Evolutionary conservation across 1,140 invertebrate species (phyloP), one percentile per base, ranked within the genome.

Genomic region (Nymphalis io): DNA sequence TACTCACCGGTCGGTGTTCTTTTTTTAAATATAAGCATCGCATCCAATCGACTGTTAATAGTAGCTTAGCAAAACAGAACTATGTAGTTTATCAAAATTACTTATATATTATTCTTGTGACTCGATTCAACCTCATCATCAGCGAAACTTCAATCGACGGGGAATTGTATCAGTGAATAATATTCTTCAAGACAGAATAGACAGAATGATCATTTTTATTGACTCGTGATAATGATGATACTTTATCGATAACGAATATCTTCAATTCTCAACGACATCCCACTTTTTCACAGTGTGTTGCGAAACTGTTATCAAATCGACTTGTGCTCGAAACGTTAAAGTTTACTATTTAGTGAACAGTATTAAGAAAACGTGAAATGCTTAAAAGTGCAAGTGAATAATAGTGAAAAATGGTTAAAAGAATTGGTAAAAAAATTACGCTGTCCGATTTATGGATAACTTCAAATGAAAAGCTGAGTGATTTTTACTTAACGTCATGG

Each of bases 401-500:
- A 51, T 23, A 67, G 65, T 60, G 51, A 21, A 77, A 82, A 80
- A 91, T 89, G 87, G 85, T 90, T 72, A 90, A 90, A 84, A 80
- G 68, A 78, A 82, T 77, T 73, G 86, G 81, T 80, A 84, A 85
- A 65, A 76, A 63, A 60, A 58, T 88, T 11, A 73, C 81, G 16
- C 63, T 88, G 46, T 82, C 87, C 62, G 79, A 84, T 58, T 74
- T 89, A 53, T 91, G 89, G 89, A 83, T 91, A 64, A 74, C 81
- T 18, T 81, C 80, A n/a, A 81, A 88, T 72, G 88, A 87, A 42
- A 85, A 78, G 64, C 38, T 79, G 21, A 87, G 80, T 73, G 89
- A 91, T 65, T 91, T 90, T 75, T 86, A 84, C 60, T 76, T 85
- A 60, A 86, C 84, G 74, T 85, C 86, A 84, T 90, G 87, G 87